Base-by-base conservation (phyloP, 2,888 invertebrate species). In the Pseudococcus jackbeardsleyi region DNA sequence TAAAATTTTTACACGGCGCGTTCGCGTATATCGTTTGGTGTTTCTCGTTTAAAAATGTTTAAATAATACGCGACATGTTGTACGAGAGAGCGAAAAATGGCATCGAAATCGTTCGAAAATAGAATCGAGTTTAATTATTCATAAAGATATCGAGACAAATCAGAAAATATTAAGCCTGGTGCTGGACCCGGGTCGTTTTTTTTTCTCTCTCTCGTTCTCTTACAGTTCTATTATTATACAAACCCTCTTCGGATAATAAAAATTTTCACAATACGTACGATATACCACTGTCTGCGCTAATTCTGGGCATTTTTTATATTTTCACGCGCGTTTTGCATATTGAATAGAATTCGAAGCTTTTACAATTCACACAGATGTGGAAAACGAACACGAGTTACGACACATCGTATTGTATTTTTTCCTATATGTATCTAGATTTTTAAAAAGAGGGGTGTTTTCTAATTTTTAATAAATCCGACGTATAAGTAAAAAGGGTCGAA, bases 401-500 rank as follows among this genome's bases (percentile, higher is more conserved):
- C 79, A 82, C 79, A 46, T 46, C 42, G 79, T 82, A 82, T 82
- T 82, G 79, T 82, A 82, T 82, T 82, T 82, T 82, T 82, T 82
- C 79, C 42, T 82, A 82, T 82, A 82, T 82, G 79, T 82, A 82
- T 82, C 79, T 82, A 82, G 77, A 77, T 86, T 86, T 86, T 86
- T 48, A 86, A 86, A 84, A 86, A 77, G 26, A 72, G 72, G 86
- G 86, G 77, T 46, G 48, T 64, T 86, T 72, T 86, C 86, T 86
- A 86, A 86, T 86, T 86, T 86, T 86, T 86, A 86, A 86, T 86
- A 86, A 86, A 86, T 77, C 48, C 86, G 86, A 68, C 86, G 86
- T 77, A 48, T 85, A 64, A 85, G 85, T 86, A 86, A 86, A 86
- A 86, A 86, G 86, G 86, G 86, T 86, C 86, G 86, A 86, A 86